A percentile compares a stretch with the other conserved stretches of the same genome.
Evolutionary conservation across 2,888 invertebrate species (phyloP).

Genomic region (Microctonus brassicae): DNA sequence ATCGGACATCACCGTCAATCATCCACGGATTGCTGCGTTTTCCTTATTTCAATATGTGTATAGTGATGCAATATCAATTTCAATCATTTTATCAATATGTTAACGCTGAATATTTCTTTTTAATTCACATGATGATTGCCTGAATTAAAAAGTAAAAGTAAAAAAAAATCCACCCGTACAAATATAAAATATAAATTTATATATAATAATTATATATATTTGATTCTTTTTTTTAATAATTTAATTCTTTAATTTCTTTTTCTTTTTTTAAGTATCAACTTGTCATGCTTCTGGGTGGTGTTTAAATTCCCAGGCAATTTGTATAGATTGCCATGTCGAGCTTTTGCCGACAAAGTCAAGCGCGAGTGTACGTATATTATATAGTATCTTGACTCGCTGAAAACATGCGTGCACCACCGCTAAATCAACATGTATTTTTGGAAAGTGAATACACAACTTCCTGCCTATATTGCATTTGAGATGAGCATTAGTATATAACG

Average conservation of each 20-base stretch:
- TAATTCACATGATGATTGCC: not conserved
- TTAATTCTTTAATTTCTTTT: too few relatives aligned
- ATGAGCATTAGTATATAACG: not conserved
- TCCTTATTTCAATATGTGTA: constrained; percentile 10
- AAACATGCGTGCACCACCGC: constrained; percentile 11
- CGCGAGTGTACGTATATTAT: not conserved
- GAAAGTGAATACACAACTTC: constrained; percentile 9
- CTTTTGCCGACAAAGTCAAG: constrained; percentile 18
- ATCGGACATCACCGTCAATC: constrained; percentile 43
- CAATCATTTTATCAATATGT: constrained; percentile 17
- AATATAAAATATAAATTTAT: too few relatives aligned
- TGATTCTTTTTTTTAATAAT: too few relatives aligned
- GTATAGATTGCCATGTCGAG: constrained; percentile 22
- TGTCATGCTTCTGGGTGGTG: not conserved
- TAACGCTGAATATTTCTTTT: not conserved
- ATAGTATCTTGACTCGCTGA: not conserved
- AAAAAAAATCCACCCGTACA: too few relatives aligned
- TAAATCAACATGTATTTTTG: constrained; percentile 27
- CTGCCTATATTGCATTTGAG: not conserved
- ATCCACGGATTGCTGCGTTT: constrained; percentile 36
- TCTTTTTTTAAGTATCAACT: not conserved
- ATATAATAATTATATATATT: not conserved
- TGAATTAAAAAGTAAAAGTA: not conserved
- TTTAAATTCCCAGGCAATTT: constrained; percentile 12
- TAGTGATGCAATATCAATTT: constrained; percentile 27